Evolutionary conservation across 2,113 vertebrate species (phyloP).

Genomic region (Jacana jacana): DNA sequence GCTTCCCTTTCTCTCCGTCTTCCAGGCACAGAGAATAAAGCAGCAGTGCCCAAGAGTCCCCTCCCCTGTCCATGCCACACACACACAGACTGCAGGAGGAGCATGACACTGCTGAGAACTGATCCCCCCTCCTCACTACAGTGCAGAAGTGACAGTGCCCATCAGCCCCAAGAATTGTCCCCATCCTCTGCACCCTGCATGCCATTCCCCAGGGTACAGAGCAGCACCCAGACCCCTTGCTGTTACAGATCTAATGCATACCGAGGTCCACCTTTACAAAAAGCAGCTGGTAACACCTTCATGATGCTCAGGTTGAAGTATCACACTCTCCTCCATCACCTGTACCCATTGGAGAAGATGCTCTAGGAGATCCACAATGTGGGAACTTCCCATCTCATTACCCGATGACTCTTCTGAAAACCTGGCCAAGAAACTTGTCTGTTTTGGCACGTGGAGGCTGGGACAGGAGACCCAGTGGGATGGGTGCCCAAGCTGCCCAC

Average conservation of each 20-base stretch:
- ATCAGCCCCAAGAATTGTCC: not conserved
- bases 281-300: not conserved
- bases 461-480: fast-evolving
- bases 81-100: not conserved
- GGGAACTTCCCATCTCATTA: not conserved
- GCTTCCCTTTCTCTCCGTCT: not conserved
- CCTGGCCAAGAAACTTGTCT: not conserved
- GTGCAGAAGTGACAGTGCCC: not conserved
- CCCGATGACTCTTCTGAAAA: not conserved
- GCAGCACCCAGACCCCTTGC: not conserved
- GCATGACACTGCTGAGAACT: not conserved
- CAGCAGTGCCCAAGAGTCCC: not conserved
- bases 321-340: not conserved
- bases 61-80: fast-evolving
- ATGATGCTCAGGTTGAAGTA: not conserved
- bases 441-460: fast-evolving
- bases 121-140: fast-evolving
- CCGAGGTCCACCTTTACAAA: not conserved
- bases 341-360: not conserved
- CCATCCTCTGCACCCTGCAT: not conserved
- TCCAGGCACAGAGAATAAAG: not conserved
- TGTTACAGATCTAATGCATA: not conserved
- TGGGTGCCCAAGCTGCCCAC: fast-evolving
- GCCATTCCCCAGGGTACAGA: fast-evolving
- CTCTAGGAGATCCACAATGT: not conserved